phyloP scores from a whole-genome alignment of 2,797 vertebrate genomes.

The Macropus fuliginosus region DNA sequence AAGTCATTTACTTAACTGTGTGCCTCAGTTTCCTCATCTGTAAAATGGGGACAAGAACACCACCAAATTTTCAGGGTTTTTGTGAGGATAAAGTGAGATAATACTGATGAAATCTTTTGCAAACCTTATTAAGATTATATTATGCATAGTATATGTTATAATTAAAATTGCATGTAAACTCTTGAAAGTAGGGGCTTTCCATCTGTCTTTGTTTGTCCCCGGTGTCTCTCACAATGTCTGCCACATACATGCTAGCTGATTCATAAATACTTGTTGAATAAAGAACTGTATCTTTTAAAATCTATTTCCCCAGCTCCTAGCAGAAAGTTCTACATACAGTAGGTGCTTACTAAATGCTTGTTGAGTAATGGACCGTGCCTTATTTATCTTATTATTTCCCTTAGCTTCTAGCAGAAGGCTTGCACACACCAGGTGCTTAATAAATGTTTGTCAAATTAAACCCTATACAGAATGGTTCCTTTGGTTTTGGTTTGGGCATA shows the following conservation, averaged over 20 bases:
- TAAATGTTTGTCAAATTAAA: not conserved
- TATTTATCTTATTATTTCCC: slow-evolving; percentile 32
- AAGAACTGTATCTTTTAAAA: not conserved
- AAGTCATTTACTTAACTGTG: not conserved
- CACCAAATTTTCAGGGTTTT: not conserved
- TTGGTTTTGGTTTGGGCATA: not conserved
- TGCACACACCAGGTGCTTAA: not conserved
- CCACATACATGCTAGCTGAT: not conserved
- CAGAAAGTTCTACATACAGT: too few species aligned
- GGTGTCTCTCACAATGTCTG: not conserved
- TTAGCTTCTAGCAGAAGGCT: not conserved
- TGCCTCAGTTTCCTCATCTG: not conserved
- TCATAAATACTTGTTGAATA: not conserved
- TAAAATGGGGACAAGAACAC: not conserved
- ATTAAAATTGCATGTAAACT: not conserved
- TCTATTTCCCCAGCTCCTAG: not conserved
- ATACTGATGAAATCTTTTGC: not conserved
- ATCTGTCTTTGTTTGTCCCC: not conserved
- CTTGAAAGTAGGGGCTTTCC: not conserved
- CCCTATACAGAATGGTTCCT: not conserved
- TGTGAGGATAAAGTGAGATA: not conserved
- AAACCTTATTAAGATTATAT: not conserved
- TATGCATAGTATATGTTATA: not conserved
- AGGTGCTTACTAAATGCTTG: not conserved
- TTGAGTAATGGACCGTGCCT: not conserved